Evolutionary conservation across 2,113 vertebrate species (phyloP), one percentile per base, ranked within the genome.

Genomic region (Dipodomys ordii): DNA sequence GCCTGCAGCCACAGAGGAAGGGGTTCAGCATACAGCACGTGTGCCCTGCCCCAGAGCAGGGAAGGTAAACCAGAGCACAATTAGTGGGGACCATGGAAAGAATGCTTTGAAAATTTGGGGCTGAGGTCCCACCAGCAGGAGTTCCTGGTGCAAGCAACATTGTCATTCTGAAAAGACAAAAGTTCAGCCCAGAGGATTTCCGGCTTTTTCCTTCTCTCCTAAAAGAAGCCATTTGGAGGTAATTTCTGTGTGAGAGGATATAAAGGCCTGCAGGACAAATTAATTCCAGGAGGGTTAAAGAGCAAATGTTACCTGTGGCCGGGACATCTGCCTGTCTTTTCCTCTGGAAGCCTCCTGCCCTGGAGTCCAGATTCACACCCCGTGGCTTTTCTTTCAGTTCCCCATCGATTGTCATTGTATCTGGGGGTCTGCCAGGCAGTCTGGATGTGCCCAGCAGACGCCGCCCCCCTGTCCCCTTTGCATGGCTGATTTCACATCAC

Each of bases 41-140:
- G 30, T 44, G 35, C 49, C 2, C 5, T 18, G 35, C 6, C 13
- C 2, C 22, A 20, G 3, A 0, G 3, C 62, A 1, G 57, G 4
- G 44, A 28, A n/a, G 19, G 57, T 6, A 44, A 72, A 69, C 6
- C 10, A 2, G 23, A 32, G 13, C 7, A 69, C 57, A 7, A 10
- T 28, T 5, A 73, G 60, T 23, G 74, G 69, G 35, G 67, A 22
- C 16, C 6, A 1, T 15, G 2, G 35, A 35, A 81, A 49, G 39
- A 46, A 74, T 3, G 69, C 62, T 67, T 4, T 35, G 68, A 13
- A 57, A 62, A 62, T 30, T 5, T 23, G 16, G 2, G 1, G 25
- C 28, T 3, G 15, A 6, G 16, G 30, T 5, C 19, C 44, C 2
- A 7, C 2, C 12, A 0, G 15, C n/a, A 30, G 74, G 49, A n/a